phyloP scores from a whole-genome alignment of 2,113 vertebrate genomes.

The Megaceryle maxima region DNA sequence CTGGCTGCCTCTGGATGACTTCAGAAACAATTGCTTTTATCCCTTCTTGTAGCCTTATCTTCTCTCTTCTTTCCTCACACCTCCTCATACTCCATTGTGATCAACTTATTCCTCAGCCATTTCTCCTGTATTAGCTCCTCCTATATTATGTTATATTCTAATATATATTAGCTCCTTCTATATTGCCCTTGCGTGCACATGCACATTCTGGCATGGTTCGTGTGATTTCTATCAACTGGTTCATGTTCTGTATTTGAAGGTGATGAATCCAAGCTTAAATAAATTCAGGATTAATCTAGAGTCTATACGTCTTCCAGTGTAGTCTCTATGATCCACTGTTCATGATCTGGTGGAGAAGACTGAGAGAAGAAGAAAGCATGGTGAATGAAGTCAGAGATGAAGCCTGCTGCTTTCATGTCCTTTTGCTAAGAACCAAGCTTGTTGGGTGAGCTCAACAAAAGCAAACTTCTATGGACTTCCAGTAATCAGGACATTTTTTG shows the following conservation, averaged over 20 bases:
- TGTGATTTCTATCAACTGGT: neutral
- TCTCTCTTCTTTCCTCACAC: neutral
- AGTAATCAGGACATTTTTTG: neutral
- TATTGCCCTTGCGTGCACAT: neutral
- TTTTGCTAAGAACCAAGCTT: neutral
- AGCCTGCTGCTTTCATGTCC: neutral
- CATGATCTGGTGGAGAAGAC: neutral
- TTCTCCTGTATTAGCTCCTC: neutral
- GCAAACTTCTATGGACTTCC: neutral
- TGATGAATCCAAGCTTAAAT: neutral
- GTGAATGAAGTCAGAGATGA: neutral
- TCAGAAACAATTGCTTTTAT: neutral
- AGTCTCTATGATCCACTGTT: neutral
- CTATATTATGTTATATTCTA: neutral
- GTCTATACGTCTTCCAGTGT: neutral
- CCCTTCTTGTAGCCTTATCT: neutral
- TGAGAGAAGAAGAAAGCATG: neutral
- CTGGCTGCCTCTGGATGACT: neutral
- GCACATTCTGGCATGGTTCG: neutral
- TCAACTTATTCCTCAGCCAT: neutral
- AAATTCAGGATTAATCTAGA: neutral
- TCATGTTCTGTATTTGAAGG: neutral
- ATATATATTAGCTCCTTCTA: neutral
- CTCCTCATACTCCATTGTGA: neutral
- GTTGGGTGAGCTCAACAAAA: neutral